phyloP scores from a whole-genome alignment of 2,888 invertebrate species.

The Cryptus armator region DNA sequence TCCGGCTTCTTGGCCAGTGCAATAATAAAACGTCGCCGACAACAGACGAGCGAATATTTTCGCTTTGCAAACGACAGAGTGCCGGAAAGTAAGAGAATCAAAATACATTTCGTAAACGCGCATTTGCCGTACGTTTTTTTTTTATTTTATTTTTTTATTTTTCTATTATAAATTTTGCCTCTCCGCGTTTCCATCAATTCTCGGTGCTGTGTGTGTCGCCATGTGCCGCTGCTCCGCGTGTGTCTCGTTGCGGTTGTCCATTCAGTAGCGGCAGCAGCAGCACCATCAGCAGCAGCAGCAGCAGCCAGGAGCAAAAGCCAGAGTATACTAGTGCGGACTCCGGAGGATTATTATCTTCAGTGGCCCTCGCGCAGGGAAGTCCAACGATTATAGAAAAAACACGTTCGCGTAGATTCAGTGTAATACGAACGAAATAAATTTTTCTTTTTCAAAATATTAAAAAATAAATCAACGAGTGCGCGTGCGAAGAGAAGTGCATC shows the following conservation, averaged over 20 bases:
- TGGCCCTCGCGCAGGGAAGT: conserved; percentile 40
- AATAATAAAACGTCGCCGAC: neutral
- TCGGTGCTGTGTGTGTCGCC: conserved; percentile 70
- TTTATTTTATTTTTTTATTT: neutral
- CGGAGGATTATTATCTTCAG: conserved; percentile 23
- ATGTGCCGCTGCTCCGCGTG: conserved; percentile 79
- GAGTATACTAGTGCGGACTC: conserved; percentile 7
- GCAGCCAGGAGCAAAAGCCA: neutral
- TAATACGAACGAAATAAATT: neutral
- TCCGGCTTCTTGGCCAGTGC: neutral
- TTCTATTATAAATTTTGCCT: neutral
- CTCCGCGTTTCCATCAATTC: neutral
- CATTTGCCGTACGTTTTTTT: neutral
- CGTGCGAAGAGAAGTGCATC: conserved; percentile 4
- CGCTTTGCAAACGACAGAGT: neutral
- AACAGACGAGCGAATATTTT: neutral
- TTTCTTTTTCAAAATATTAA: neutral
- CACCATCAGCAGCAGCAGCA: conserved; percentile 37
- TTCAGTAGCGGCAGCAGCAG: conserved; percentile 63
- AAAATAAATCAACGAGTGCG: neutral
- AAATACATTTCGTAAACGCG: neutral
- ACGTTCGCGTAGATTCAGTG: neutral
- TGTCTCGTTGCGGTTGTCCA: conserved; percentile 72
- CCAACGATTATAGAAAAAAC: neutral
- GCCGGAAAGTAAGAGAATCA: neutral